phyloP scores from a whole-genome alignment of 2,113 vertebrate genomes.

The Corydoras maculifer region DNA sequence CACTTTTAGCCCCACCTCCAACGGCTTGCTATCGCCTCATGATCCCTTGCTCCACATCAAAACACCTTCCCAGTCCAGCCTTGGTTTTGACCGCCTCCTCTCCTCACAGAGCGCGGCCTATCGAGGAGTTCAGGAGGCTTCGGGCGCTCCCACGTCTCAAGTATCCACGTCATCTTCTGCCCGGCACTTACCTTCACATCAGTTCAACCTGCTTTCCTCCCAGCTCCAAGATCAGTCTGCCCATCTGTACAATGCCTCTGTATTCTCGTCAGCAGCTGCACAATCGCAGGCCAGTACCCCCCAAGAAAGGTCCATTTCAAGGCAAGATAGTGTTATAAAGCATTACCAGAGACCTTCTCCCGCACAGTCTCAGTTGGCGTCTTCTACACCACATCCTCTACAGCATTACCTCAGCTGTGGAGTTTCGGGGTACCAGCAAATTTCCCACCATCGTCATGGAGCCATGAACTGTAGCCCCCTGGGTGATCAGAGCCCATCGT shows the following conservation, averaged over 20 bases:
- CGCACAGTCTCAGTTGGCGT: slow-evolving; percentile 64
- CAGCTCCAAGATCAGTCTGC: slow-evolving; percentile 71
- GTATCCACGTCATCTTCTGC: slow-evolving; percentile 62
- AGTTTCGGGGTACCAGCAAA: slow-evolving; percentile 74
- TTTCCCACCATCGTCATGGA: slow-evolving; percentile 60
- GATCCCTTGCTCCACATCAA: slow-evolving; percentile 76
- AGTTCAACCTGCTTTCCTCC: slow-evolving; percentile 83
- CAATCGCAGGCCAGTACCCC: slow-evolving; percentile 59
- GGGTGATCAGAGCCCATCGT: slow-evolving; percentile 71
- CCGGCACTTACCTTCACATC: slow-evolving; percentile 70
- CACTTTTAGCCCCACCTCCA: slow-evolving; percentile 78
- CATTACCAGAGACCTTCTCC: slow-evolving; percentile 79
- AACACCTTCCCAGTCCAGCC: slow-evolving; percentile 61
- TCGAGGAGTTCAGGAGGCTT: slow-evolving; percentile 62
- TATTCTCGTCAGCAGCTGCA: slow-evolving; percentile 70
- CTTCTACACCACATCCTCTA: slow-evolving; percentile 66
- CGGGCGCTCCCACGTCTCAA: slow-evolving; percentile 51
- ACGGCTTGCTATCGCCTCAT: slow-evolving; percentile 75
- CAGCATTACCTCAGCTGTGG: slow-evolving; percentile 82
- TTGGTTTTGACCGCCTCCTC: slow-evolving; percentile 66
- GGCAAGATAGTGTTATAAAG: slow-evolving; percentile 87
- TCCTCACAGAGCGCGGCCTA: slow-evolving; percentile 59
- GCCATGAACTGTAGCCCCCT: slow-evolving; percentile 75
- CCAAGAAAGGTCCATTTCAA: slow-evolving; percentile 70
- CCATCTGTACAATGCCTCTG: slow-evolving; percentile 78